A percentile compares a stretch with the other conserved stretches of the same genome.
Evolutionary conservation across 2,113 vertebrate species (phyloP).

Genomic region (Scartelaos histophorus): DNA sequence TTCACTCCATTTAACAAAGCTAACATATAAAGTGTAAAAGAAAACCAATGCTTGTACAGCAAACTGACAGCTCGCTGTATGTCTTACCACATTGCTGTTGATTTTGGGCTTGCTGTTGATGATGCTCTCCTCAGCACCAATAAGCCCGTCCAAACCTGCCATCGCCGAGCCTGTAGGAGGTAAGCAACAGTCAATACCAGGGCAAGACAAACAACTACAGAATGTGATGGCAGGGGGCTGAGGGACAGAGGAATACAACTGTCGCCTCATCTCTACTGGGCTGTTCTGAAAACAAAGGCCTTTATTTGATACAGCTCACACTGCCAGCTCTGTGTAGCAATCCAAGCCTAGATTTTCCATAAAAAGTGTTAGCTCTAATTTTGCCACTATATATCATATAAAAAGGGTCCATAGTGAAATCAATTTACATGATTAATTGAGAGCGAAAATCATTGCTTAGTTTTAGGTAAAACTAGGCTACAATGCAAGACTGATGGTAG

Average conservation of each 20-base stretch:
- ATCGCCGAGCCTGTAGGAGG: slow-evolving; percentile 87
- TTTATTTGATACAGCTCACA: slow-evolving; percentile 55
- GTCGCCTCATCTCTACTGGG: slow-evolving; percentile 31
- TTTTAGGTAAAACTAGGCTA: slow-evolving; percentile 24
- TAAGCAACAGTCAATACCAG: slow-evolving; percentile 31
- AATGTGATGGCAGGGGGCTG: slow-evolving; percentile 35
- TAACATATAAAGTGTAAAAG: slow-evolving; percentile 17
- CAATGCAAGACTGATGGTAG: slow-evolving; percentile 32
- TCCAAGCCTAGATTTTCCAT: slow-evolving; percentile 22
- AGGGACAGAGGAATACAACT: slow-evolving; percentile 46
- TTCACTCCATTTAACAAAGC: slow-evolving; percentile 28
- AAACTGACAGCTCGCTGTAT: neutral
- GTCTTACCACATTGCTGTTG: slow-evolving; percentile 88
- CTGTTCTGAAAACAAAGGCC: slow-evolving; percentile 61
- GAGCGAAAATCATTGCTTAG: slow-evolving; percentile 4
- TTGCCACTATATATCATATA: neutral
- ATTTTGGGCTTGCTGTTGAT: slow-evolving; percentile 93
- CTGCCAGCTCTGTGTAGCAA: slow-evolving; percentile 42
- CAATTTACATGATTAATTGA: neutral
- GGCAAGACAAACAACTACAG: slow-evolving; percentile 6
- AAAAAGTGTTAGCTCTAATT: slow-evolving; percentile 21
- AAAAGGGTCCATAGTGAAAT: neutral
- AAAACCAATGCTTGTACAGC: neutral
- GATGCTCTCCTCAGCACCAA: slow-evolving; percentile 89
- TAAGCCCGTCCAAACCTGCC: slow-evolving; percentile 86